These are phyloP conservation scores for Drosophila picticornis DNA, from an alignment of 2,888 invertebrate genomes.

Conservation along the genomic window DNA sequence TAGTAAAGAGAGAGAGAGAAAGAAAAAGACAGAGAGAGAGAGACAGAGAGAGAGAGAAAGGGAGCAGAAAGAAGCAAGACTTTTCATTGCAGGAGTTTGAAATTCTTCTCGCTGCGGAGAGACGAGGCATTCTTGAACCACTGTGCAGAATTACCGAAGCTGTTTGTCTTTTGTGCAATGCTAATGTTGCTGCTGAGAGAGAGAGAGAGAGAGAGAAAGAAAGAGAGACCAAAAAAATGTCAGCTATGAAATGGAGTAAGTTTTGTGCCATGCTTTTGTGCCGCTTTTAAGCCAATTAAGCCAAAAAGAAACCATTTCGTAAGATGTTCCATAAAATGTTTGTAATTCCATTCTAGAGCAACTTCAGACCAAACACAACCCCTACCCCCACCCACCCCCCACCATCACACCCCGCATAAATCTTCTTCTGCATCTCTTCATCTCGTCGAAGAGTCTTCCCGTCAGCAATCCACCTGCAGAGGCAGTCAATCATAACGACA, in stretches of 20 bases:
- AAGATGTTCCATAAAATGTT: slow-evolving; percentile 33
- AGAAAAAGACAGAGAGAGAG: background rate
- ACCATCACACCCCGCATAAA: too few relatives aligned
- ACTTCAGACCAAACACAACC: background rate
- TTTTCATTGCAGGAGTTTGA: background rate
- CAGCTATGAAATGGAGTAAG: slow-evolving; percentile 14
- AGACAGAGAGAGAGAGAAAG: background rate
- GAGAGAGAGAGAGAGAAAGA: background rate
- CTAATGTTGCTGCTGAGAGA: slow-evolving; percentile 9
- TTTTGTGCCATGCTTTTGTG: slow-evolving; percentile 25
- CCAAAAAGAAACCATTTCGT: slow-evolving; percentile 50
- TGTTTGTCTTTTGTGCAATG: slow-evolving; percentile 48
- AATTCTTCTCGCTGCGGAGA: background rate
- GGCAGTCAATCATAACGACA: slow-evolving; percentile 63
- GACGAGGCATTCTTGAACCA: slow-evolving; percentile 22
- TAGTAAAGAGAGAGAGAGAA: background rate
- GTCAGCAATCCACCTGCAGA: slow-evolving; percentile 51
- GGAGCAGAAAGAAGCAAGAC: background rate
- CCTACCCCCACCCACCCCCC: background rate
- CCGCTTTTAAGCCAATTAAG: slow-evolving; percentile 59
- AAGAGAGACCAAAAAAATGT: background rate
- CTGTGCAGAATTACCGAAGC: slow-evolving; percentile 33
- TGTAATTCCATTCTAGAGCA: slow-evolving; percentile 7
- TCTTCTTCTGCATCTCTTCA: background rate
- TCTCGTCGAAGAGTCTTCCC: background rate